Percentiles rank a stretch among this genome's conserved stretches.
phyloP scores from a whole-genome alignment of 92 coral and sea anemone genomes.

The Bergia puertoricense region DNA sequence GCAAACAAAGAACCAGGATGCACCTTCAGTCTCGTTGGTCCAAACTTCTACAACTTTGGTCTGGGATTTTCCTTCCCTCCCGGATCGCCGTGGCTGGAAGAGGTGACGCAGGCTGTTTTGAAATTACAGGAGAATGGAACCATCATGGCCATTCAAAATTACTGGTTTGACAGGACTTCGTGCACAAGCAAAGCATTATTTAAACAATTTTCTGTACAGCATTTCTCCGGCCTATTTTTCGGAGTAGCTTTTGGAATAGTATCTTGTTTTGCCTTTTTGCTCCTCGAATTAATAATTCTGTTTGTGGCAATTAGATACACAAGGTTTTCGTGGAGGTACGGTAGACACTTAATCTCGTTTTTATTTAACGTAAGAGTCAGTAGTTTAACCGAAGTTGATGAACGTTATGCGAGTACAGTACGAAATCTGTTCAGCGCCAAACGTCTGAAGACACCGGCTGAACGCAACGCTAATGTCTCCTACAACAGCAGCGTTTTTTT shows the following conservation, averaged over 20 bases:
- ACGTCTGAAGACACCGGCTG: too few species aligned
- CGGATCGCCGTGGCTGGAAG: conserved; percentile 68
- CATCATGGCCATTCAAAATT: conserved; percentile 19
- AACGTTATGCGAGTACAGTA: too few species aligned
- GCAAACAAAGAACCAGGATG: conserved; percentile 56
- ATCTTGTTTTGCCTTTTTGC: conserved; percentile 59
- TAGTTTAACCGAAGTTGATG: too few species aligned
- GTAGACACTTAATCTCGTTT: neutral
- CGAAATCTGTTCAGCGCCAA: too few species aligned
- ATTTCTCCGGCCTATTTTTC: conserved; percentile 74
- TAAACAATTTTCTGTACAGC: conserved; percentile 38
- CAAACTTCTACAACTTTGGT: conserved; percentile 52
- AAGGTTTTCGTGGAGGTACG: conserved; percentile 46
- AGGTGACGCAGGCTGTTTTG: neutral
- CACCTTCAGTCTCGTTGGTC: conserved; percentile 22
- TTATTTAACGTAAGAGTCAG: neutral
- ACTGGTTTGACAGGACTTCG: conserved; percentile 53
- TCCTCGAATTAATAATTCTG: conserved; percentile 54
- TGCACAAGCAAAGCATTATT: conserved; percentile 30
- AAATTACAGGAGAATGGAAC: too few species aligned
- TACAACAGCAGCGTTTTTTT: too few species aligned
- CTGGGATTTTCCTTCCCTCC: neutral
- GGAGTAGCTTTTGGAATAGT: conserved; percentile 57
- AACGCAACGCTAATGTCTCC: too few species aligned
- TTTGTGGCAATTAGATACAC: conserved; percentile 47